Evolutionary conservation across 2,888 invertebrate genomes (phyloP).

Genomic region (Orchesella flavescens): DNA sequence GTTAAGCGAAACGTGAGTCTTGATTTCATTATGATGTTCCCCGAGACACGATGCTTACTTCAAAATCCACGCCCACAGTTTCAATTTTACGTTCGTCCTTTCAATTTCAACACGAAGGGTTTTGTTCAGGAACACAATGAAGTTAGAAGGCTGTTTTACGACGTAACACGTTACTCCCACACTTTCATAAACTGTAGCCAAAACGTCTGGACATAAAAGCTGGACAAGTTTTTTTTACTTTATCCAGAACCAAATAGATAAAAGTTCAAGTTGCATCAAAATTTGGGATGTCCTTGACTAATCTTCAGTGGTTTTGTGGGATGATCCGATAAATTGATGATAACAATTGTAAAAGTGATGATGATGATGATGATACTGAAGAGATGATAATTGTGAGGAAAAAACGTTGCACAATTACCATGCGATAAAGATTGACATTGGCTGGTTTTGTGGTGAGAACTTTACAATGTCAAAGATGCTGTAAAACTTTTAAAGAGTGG

Average conservation of each 20-base stretch:
- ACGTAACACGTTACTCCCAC: constrained; percentile 13
- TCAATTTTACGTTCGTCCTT: neutral
- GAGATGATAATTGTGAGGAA: neutral
- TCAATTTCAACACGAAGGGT: too few species aligned
- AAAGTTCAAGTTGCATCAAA: neutral
- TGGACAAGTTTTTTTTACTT: constrained; percentile 47
- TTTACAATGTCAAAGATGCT: neutral
- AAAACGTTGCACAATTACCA: constrained; percentile 29
- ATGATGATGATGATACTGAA: neutral
- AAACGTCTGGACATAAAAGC: neutral
- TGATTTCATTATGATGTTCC: constrained; percentile 28
- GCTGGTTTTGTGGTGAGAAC: constrained; percentile 17
- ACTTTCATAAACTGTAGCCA: constrained; percentile 32
- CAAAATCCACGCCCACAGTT: constrained; percentile 32
- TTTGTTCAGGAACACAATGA: neutral
- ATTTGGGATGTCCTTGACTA: constrained; percentile 31
- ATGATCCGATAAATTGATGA: neutral
- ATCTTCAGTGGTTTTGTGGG: neutral
- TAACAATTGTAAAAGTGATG: neutral
- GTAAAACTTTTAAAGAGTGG: neutral
- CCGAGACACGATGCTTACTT: neutral
- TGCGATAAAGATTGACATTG: constrained; percentile 39
- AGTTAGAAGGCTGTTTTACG: neutral
- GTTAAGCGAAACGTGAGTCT: constrained; percentile 13
- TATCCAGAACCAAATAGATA: neutral